These are phyloP conservation scores for Ypsolopha scabrella DNA, from an alignment of 2,888 invertebrate species.

Conservation along the genomic window DNA sequence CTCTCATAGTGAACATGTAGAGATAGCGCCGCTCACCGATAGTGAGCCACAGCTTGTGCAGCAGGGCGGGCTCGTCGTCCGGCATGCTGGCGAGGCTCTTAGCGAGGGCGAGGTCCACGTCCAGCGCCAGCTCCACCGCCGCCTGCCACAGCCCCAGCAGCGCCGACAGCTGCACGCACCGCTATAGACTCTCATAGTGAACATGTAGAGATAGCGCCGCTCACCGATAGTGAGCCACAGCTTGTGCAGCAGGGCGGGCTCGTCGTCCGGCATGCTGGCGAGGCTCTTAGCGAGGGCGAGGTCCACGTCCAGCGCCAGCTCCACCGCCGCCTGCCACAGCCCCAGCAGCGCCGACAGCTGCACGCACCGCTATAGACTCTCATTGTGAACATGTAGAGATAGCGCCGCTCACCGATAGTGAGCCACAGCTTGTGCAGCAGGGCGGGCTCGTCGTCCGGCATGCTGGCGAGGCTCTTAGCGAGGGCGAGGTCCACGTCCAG, in stretches of 20 bases:
- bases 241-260: conserved; percentile 81
- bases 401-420: conserved; percentile 81
- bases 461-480: conserved; percentile 87
- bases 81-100: conserved; percentile 86
- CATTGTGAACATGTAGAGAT: too few relatives aligned
- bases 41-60: conserved; percentile 91
- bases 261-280: conserved; percentile 82
- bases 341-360: conserved; percentile 85
- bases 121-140: conserved; percentile 92
- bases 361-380: not conserved
- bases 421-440: conserved; percentile 91
- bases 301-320: conserved; percentile 85
- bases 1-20: too few relatives aligned
- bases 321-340: conserved; percentile 93
- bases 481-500: conserved; percentile 81
- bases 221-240: conserved; percentile 94
- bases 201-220: too few relatives aligned
- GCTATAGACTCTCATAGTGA: too few relatives aligned
- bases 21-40: too few relatives aligned
- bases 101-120: conserved; percentile 82
- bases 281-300: conserved; percentile 87
- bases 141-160: conserved; percentile 90
- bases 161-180: conserved; percentile 80
- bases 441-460: conserved; percentile 79
- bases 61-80: conserved; percentile 77